Evolutionary conservation across 2,113 vertebrate species (phyloP).

Genomic region (Ardeotis arabs): DNA sequence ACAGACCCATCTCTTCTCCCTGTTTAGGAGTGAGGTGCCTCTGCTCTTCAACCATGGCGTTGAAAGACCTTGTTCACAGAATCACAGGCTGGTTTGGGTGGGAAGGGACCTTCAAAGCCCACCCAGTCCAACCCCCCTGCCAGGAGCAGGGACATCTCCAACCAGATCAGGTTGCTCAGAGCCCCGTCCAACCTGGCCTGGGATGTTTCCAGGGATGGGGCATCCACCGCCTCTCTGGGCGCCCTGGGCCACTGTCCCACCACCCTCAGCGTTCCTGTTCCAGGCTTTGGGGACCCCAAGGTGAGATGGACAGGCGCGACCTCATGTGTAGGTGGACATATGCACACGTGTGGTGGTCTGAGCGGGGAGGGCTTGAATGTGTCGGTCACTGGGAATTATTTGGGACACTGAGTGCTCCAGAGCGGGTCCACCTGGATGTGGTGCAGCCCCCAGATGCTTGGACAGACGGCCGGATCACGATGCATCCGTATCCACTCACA

Average conservation of each 20-base stretch:
- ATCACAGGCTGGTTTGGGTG: no score
- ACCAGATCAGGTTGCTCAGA: no score
- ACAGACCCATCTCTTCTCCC: neutral
- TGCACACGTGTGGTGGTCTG: no score
- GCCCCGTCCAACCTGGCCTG: no score
- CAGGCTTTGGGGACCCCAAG: neutral
- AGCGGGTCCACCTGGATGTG: neutral
- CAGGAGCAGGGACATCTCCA: no score
- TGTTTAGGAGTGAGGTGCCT: neutral
- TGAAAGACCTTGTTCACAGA: neutral
- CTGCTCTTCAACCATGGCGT: neutral
- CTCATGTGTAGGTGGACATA: rapidly evolving
- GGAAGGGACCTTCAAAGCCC: no score
- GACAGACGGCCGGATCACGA: neutral
- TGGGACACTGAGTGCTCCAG: rapidly evolving
- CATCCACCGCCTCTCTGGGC: no score
- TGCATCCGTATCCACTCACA: rapidly evolving
- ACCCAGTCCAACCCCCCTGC: no score
- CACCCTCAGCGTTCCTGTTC: neutral
- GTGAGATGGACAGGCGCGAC: neutral
- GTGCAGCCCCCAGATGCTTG: neutral
- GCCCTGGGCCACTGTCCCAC: no score
- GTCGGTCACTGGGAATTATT: neutral
- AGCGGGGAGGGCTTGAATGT: neutral
- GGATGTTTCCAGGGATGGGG: no score